Conservation (phyloP, 2,888 invertebrate genomes). For the Itoplectis maculator region DNA sequence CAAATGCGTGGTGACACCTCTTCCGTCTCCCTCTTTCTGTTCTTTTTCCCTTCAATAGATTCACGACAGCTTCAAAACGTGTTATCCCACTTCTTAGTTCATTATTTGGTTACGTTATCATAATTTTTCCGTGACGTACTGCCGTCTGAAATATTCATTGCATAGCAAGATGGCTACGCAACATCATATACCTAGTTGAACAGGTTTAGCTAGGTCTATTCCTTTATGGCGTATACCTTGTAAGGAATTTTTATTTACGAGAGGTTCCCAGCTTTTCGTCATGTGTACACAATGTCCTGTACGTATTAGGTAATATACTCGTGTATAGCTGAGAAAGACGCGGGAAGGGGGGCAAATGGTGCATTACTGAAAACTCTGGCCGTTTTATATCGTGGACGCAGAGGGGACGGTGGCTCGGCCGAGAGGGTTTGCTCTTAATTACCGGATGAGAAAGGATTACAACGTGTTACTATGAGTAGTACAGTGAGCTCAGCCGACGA, state of each 20-base stretch:
- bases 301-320: neutral
- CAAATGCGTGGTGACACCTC: conserved; percentile 26
- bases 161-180: neutral
- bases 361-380: conserved; percentile 24
- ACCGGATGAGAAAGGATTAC: conserved; percentile 77
- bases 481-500: conserved; percentile 47
- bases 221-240: conserved; percentile 4
- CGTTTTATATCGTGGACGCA: conserved; percentile 40
- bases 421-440: conserved; percentile 74
- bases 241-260: conserved; percentile 18
- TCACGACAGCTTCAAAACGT: neutral
- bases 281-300: conserved; percentile 16
- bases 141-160: neutral
- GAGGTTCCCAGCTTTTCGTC: conserved; percentile 33
- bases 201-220: neutral
- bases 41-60: neutral
- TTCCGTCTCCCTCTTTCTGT: no score
- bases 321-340: neutral
- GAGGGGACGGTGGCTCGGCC: conserved; percentile 32
- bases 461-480: conserved; percentile 61
- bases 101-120: conserved; percentile 1
- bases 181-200: conserved; percentile 1
- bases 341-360: neutral
- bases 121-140: neutral
- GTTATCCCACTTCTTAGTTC: neutral